These are phyloP conservation scores for Drosophila pandora DNA, from an alignment of 1,140 invertebrate species.

Conservation along the genomic window DNA sequence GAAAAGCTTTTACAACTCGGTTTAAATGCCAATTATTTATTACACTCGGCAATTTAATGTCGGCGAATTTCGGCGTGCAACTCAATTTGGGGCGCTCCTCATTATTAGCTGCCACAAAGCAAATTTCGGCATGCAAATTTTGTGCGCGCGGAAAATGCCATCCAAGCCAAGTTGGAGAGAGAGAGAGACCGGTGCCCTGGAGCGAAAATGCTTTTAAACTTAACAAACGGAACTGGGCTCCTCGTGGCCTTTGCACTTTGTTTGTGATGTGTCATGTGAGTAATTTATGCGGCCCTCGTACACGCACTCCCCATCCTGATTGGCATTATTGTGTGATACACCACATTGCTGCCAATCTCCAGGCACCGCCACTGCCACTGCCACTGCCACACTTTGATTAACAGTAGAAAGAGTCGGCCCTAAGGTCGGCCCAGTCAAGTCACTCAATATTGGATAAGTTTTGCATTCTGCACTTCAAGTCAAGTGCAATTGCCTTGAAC, in stretches of 20 bases:
- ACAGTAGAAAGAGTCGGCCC: slow-evolving; percentile 3
- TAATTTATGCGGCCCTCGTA: slow-evolving; percentile 58
- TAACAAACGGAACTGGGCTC: slow-evolving; percentile 10
- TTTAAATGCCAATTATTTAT: slow-evolving; percentile 79
- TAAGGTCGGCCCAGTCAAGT: background rate
- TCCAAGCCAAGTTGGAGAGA: slow-evolving; percentile 5
- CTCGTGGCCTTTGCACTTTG: slow-evolving; percentile 38
- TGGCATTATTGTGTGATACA: slow-evolving; percentile 40
- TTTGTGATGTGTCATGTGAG: slow-evolving; percentile 52
- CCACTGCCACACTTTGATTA: slow-evolving; percentile 22
- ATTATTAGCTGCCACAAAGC: slow-evolving; percentile 73
- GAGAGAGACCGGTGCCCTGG: background rate
- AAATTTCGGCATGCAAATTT: slow-evolving; percentile 59
- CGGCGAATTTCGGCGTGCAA: slow-evolving; percentile 61
- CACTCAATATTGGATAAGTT: background rate
- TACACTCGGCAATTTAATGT: slow-evolving; percentile 63
- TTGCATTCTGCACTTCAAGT: background rate
- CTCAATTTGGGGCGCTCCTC: slow-evolving; percentile 66
- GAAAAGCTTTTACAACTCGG: slow-evolving; percentile 55
- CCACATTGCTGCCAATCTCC: background rate
- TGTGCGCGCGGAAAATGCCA: slow-evolving; percentile 37
- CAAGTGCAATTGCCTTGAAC: slow-evolving; percentile 30
- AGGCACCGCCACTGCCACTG: background rate
- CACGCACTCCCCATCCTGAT: slow-evolving; percentile 49
- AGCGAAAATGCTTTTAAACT: slow-evolving; percentile 58